A percentile compares a stretch with the other conserved stretches of the same genome.
phyloP scores from a whole-genome alignment of 2,888 invertebrate species.

The Hirtodrosophila histrioides region DNA sequence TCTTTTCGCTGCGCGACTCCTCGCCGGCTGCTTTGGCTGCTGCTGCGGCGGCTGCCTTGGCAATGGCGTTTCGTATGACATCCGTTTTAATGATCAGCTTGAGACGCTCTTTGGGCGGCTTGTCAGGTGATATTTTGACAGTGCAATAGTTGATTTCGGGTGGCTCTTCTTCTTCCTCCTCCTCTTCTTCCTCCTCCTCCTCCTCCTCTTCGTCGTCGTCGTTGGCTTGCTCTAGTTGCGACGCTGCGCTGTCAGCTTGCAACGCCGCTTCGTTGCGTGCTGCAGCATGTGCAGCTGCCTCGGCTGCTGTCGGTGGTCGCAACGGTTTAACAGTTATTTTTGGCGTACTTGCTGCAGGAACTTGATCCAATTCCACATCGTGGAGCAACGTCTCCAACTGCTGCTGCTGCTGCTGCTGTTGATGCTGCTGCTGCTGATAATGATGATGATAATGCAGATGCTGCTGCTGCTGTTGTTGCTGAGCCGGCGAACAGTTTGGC shows the following conservation, averaged over 20 bases:
- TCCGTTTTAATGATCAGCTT: slow-evolving; percentile 84
- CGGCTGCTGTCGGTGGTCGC: slow-evolving; percentile 59
- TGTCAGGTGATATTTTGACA: slow-evolving; percentile 83
- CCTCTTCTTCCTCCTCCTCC: slow-evolving; percentile 69
- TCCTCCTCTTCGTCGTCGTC: slow-evolving; percentile 57
- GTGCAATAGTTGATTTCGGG: slow-evolving; percentile 83
- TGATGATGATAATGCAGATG: slow-evolving; percentile 19
- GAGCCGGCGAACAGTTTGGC: slow-evolving; percentile 83
- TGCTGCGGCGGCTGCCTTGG: slow-evolving; percentile 82
- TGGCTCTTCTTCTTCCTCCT: slow-evolving; percentile 77
- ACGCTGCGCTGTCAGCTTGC: slow-evolving; percentile 8
- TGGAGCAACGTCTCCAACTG: slow-evolving; percentile 24
- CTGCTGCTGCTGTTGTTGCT: slow-evolving; percentile 39
- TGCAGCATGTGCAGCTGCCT: slow-evolving; percentile 1
- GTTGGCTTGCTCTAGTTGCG: slow-evolving; percentile 37
- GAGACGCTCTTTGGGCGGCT: slow-evolving; percentile 85
- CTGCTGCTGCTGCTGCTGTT: slow-evolving; percentile 14
- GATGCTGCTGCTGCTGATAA: slow-evolving; percentile 15
- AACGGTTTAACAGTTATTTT: slow-evolving; percentile 79
- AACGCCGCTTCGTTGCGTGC: slow-evolving; percentile 8
- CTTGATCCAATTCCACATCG: slow-evolving; percentile 23
- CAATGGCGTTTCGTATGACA: slow-evolving; percentile 83
- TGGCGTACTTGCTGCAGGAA: slow-evolving; percentile 72
- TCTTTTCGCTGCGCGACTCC: slow-evolving; percentile 68
- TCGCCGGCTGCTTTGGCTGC: slow-evolving; percentile 65